Evolutionary conservation across 2,888 invertebrate species (phyloP), one percentile per base, ranked within the genome.

Genomic region (Suillia variegata): DNA sequence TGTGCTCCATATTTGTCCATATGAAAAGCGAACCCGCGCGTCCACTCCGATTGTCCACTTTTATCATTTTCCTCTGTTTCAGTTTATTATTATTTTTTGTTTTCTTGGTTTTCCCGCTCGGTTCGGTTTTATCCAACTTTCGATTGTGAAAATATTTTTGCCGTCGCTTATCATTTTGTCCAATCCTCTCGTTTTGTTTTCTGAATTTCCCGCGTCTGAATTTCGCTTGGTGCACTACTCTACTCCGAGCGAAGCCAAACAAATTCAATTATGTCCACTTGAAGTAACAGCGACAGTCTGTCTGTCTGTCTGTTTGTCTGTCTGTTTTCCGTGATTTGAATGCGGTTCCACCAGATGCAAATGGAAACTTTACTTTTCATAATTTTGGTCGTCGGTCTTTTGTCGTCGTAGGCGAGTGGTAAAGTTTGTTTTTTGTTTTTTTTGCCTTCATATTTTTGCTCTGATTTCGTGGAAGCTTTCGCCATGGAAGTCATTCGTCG

Each of bases 261-360:
- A 49, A 59, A 59, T 59, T 54, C 50, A 59, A 59, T 67, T 63
- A 64, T 54, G 61, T 60, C 59, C 67, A 62, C 67, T 65, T 65
- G 64, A 63, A 65, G 64, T 60, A 54, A 56, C 61, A 61, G 50
- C 55, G 62, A 54, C n/a, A n/a, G n/a, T n/a, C n/a, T n/a, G n/a
- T n/a, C n/a, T n/a, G n/a, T n/a, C n/a, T n/a, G n/a, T n/a, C n/a
- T n/a, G n/a, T n/a, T n/a, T n/a, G n/a, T n/a, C n/a, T n/a, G n/a
- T n/a, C n/a, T n/a, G n/a, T n/a, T n/a, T n/a, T n/a, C n/a, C n/a
- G n/a, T n/a, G 62, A 63, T 59, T 53, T 52, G 45, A 56, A 55
- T 65, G 58, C 58, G 62, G 58, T 61, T 62, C 58, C 24, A 47
- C 45, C 49, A 56, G 55, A 51, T 58, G 53, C 47, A 63, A 58